Base-by-base conservation (phyloP, 2,888 invertebrate species). In the Metacarcinus magister region DNA sequence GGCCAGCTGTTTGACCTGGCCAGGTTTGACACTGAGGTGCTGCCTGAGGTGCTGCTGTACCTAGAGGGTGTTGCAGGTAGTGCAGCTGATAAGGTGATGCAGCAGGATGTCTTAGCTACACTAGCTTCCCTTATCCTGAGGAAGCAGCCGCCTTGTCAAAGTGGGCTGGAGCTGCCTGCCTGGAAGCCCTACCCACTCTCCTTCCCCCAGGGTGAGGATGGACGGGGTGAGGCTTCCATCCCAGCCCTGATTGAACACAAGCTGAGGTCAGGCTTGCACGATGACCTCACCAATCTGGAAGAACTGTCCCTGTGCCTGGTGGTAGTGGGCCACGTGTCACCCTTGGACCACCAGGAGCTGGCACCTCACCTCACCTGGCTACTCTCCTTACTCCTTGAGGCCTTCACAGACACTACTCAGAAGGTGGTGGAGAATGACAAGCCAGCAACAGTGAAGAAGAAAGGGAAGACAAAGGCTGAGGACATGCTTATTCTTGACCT, bases 281-380 rank as follows among this genome's bases (percentile, higher is more conserved):
- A 96, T 32, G 95, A 95, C 82, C 39, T 96, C 2, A 93, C 95
- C 39, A 97, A 97, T 54, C 23, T 97, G 13, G 97, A 97, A 82
- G 95, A 96, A 7, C 82, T 97, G n/a, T n/a, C 95, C 3, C 54
- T 94, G 23, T 95, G 93, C 39, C 48, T 96, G n/a, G 23, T 96
- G 5, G 93, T 96, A 75, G 19, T 97, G 60, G 96, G 96, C 28
- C 97, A 97, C 89, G 89, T 97, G 28, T 60, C 46, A 7, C 96
- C 96, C 13, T 16, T 97, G 32, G 93, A 96, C 44, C 39, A 95
- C 23, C 96, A 97, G 54, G 93, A 92, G 46, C n/a, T 97, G 46
- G 92, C 95, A 16, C 96, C 97, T 39, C 75, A 96, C 89, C 92
- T 97, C 32, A 48, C 92, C 39, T 94, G 95, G 93, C 82, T 95